phyloP scores from a whole-genome alignment of 2,797 vertebrate species.

The Amblyraja radiata region DNA sequence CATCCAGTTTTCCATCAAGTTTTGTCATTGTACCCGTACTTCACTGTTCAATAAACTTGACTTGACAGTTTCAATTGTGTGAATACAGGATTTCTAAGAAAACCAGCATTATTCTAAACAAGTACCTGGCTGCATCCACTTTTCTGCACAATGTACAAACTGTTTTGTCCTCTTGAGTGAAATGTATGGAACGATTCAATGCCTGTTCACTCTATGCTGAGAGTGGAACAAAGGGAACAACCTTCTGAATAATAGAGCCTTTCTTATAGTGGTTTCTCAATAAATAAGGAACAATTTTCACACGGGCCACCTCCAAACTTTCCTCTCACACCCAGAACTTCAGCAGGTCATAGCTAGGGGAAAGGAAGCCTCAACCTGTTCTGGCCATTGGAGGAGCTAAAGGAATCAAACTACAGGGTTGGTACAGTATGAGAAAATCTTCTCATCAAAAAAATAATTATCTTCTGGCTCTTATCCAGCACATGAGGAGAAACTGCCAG shows the following conservation, averaged over 20 bases:
- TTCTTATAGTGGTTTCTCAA: not conserved
- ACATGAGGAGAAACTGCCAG: not conserved
- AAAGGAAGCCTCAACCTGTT: too few species aligned
- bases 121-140: not conserved
- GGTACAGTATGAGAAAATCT: too few species aligned
- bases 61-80: not conserved
- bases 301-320: not conserved
- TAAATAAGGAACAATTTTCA: not conserved
- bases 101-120: not conserved
- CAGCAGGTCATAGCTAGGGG: not conserved
- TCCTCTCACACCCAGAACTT: not conserved
- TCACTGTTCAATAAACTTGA: too few species aligned
- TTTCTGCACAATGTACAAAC: not conserved
- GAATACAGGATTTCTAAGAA: not conserved
- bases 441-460: not conserved
- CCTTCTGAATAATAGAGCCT: not conserved
- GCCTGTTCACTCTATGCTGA: not conserved
- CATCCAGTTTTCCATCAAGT: not conserved
- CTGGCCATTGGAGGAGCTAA: too few species aligned
- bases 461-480: not conserved
- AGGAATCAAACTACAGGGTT: too few species aligned
- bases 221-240: not conserved
- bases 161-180: not conserved
- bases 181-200: not conserved
- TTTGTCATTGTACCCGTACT: too few species aligned